Percentiles rank a stretch among this genome's conserved stretches.
Conservation (phyloP, 2,888 invertebrate genomes). For the Andrena minutula region DNA sequence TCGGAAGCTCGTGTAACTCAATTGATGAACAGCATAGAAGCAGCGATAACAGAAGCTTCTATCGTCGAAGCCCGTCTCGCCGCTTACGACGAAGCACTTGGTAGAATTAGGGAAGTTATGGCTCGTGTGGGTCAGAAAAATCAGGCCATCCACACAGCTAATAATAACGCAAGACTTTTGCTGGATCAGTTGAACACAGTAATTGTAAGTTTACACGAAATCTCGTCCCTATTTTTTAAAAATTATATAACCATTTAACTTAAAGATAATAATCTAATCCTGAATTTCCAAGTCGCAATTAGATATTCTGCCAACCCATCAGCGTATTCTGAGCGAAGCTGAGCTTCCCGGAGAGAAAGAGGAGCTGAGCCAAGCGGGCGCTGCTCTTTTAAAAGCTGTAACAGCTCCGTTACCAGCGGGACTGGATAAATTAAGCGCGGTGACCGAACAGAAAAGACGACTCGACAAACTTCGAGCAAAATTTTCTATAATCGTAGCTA, state of each 20-base stretch:
- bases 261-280: constrained; percentile 2
- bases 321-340: constrained; percentile 90
- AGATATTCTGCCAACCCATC: constrained; percentile 89
- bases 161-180: constrained; percentile 93
- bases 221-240: background rate
- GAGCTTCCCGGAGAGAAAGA: constrained; percentile 89
- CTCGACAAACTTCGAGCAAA: constrained; percentile 92
- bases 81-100: constrained; percentile 92
- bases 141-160: constrained; percentile 93
- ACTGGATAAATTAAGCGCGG: constrained; percentile 88
- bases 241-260: background rate
- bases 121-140: constrained; percentile 97
- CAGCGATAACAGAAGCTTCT: constrained; percentile 91
- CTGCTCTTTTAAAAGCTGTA: constrained; percentile 91
- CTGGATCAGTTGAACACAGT: constrained; percentile 92
- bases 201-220: constrained; percentile 87
- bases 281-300: constrained; percentile 87
- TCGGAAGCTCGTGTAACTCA: constrained; percentile 92
- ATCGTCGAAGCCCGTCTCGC: constrained; percentile 91
- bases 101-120: constrained; percentile 95
- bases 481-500: constrained; percentile 93
- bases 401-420: constrained; percentile 81
- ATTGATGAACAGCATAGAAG: constrained; percentile 93
- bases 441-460: constrained; percentile 92
- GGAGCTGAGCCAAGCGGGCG: constrained; percentile 90